A percentile compares a stretch with the other conserved stretches of the same genome.
Conservation (phyloP, 2,797 vertebrate species). For the Oreochromis mossambicus region DNA sequence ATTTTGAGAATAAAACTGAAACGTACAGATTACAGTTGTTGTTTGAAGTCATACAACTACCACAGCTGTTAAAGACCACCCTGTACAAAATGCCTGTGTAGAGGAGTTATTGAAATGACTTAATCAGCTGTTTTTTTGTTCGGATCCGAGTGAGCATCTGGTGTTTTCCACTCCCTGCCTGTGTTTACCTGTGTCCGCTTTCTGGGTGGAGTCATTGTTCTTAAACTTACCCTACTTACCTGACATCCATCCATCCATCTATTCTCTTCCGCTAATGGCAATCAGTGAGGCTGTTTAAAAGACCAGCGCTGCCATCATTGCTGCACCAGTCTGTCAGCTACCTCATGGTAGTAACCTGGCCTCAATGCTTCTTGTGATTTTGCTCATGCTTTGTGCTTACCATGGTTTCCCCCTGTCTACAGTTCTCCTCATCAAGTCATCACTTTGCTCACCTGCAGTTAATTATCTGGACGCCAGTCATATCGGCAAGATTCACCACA, state of each 20-base stretch:
- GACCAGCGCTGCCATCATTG: background rate
- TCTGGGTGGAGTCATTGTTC: background rate
- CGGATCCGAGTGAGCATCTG: fast-evolving
- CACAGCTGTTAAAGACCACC: background rate
- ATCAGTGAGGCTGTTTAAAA: background rate
- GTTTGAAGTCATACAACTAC: background rate
- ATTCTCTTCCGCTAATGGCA: background rate
- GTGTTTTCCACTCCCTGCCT: background rate
- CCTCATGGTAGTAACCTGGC: background rate
- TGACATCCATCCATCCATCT: background rate
- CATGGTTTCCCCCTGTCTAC: background rate
- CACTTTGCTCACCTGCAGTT: background rate
- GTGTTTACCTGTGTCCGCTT: background rate
- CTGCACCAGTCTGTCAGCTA: background rate
- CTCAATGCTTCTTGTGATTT: background rate
- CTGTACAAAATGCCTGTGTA: background rate
- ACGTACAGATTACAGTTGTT: background rate
- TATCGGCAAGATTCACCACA: background rate
- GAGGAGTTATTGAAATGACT: background rate
- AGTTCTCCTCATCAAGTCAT: background rate
- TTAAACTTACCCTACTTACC: background rate
- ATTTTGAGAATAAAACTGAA: background rate
- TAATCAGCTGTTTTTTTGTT: background rate
- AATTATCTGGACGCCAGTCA: fast-evolving
- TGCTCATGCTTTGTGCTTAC: background rate